A percentile compares a stretch with the other conserved stretches of the same genome.
phyloP scores from a whole-genome alignment of 2,113 vertebrate genomes.

The Pterocles orientalis region DNA sequence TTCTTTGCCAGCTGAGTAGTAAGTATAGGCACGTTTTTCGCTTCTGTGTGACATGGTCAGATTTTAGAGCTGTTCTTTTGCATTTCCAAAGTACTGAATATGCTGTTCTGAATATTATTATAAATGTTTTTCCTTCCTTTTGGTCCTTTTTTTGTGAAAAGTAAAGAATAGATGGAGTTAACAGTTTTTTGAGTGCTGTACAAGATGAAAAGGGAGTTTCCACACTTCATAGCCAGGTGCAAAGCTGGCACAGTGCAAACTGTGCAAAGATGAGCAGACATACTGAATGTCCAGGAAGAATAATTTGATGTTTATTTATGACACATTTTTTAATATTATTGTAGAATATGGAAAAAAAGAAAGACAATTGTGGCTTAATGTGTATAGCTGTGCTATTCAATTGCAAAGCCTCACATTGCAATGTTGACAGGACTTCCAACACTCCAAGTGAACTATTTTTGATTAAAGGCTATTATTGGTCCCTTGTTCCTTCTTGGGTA shows the following conservation, averaged over 20 bases:
- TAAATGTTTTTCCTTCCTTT: background rate
- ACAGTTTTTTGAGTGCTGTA: background rate
- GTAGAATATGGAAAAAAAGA: background rate
- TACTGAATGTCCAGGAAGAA: background rate
- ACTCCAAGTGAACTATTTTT: background rate
- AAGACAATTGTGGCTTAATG: background rate
- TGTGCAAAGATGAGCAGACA: background rate
- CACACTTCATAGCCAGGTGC: background rate
- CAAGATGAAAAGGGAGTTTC: background rate
- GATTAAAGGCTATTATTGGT: background rate
- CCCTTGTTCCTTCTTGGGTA: background rate
- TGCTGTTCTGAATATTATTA: background rate
- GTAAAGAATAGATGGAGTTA: background rate
- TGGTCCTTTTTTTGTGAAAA: background rate
- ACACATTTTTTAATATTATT: background rate
- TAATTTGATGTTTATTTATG: background rate
- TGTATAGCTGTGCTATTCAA: background rate
- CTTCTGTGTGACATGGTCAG: background rate
- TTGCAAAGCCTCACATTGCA: background rate
- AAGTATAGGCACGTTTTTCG: background rate
- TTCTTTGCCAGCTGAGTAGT: constrained; percentile 33
- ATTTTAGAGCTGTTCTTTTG: background rate
- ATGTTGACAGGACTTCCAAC: background rate
- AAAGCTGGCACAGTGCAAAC: no score
- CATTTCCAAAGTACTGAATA: background rate